Conservation (phyloP, 2,113 vertebrate genomes). For the Oreotrochilus melanogaster region DNA sequence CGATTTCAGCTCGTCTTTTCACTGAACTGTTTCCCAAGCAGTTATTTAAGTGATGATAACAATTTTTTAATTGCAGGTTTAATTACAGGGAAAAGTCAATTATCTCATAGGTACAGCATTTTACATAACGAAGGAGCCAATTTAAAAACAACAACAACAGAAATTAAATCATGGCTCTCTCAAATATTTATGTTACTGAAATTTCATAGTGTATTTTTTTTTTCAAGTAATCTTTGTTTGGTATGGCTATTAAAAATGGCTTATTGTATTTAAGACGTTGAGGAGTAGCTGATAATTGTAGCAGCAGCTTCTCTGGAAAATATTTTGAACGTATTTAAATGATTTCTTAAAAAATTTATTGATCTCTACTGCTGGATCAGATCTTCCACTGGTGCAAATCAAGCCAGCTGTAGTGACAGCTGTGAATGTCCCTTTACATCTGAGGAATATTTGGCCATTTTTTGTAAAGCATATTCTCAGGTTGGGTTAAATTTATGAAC, state of each 20-base stretch:
- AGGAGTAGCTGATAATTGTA: not conserved
- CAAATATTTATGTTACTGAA: conserved; percentile 28
- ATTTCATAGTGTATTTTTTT: not conserved
- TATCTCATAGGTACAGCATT: conserved; percentile 15
- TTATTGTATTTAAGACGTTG: not conserved
- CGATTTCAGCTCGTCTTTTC: conserved; percentile 57
- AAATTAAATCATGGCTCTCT: not conserved
- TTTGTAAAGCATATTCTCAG: not conserved
- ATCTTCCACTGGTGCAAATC: not conserved
- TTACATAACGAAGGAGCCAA: not conserved
- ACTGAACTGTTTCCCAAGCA: conserved; percentile 52
- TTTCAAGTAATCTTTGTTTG: not conserved
- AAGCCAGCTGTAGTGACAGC: not conserved
- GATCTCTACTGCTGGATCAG: not conserved
- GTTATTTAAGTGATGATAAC: conserved; percentile 39
- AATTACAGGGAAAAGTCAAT: conserved; percentile 52
- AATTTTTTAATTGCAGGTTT: conserved; percentile 45
- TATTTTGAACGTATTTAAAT: not conserved
- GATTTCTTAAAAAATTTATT: not conserved
- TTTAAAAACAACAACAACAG: not conserved
- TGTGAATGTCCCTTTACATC: not conserved
- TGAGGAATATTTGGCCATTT: not conserved
- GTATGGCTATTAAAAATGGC: not conserved
- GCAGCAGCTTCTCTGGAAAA: not conserved
- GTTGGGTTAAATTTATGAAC: not conserved